These are phyloP conservation scores for Notolabrus celidotus DNA, from an alignment of 2,797 vertebrate species.

Conservation along the genomic window DNA sequence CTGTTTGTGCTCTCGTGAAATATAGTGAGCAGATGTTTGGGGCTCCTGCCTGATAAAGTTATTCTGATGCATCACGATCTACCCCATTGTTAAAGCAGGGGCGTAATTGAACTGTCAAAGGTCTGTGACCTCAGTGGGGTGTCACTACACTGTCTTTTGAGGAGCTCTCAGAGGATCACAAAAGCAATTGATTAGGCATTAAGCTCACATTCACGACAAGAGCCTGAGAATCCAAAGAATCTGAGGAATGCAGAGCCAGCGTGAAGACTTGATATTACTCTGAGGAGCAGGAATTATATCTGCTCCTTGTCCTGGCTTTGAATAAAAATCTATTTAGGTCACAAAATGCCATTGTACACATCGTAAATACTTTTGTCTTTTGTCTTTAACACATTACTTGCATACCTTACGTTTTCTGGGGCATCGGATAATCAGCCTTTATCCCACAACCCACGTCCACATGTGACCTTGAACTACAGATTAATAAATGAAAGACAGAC, in stretches of 20 bases:
- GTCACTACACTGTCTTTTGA: slow-evolving; percentile 88
- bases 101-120: slow-evolving; percentile 91
- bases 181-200: slow-evolving; percentile 82
- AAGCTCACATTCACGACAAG: slow-evolving; percentile 63
- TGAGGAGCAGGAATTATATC: slow-evolving; percentile 15
- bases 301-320: background rate
- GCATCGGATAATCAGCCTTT: no score
- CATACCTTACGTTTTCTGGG: no score
- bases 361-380: no score
- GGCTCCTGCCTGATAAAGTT: slow-evolving; percentile 34
- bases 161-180: slow-evolving; percentile 87
- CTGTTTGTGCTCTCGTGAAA: slow-evolving; percentile 14
- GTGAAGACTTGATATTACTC: slow-evolving; percentile 10
- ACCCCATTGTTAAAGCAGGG: slow-evolving; percentile 87
- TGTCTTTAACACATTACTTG: no score
- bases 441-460: no score
- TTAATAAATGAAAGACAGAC: no score
- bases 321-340: slow-evolving; percentile 2
- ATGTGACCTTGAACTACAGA: no score
- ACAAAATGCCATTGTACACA: no score
- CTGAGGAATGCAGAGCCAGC: slow-evolving; percentile 59
- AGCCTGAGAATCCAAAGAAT: slow-evolving; percentile 46
- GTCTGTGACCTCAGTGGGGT: slow-evolving; percentile 88
- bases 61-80: slow-evolving; percentile 83
- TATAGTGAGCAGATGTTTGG: slow-evolving; percentile 44